Conservation (phyloP, 2,113 vertebrate species). For the Sminthopsis crassicaudata region DNA sequence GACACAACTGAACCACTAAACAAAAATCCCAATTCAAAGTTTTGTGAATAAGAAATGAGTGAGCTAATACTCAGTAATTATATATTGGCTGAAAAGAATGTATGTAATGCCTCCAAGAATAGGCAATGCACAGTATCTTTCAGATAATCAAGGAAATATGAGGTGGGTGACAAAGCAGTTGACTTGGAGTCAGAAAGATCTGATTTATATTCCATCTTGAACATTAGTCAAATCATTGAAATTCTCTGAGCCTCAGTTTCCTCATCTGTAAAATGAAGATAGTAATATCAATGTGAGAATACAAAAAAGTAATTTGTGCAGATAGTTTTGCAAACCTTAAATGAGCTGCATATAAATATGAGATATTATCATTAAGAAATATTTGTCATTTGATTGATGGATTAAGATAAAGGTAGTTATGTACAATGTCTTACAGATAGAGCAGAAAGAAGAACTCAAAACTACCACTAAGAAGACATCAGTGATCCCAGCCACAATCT, state of each 20-base stretch:
- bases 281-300: background rate
- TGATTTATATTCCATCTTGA: background rate
- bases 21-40: slow-evolving; percentile 16
- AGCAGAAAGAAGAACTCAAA: slow-evolving; percentile 32
- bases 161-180: background rate
- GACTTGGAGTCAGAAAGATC: background rate
- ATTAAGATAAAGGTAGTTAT: background rate
- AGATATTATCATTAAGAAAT: background rate
- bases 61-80: slow-evolving; percentile 6
- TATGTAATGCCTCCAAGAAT: slow-evolving; percentile 35
- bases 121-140: background rate
- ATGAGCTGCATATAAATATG: background rate
- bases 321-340: background rate
- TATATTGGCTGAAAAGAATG: slow-evolving; percentile 37
- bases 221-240: background rate
- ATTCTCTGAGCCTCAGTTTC: background rate
- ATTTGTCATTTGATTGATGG: slow-evolving; percentile 1
- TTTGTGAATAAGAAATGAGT: slow-evolving; percentile 23
- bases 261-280: background rate
- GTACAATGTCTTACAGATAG: slow-evolving; percentile 4
- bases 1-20: slow-evolving; percentile 18
- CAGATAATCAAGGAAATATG: background rate
- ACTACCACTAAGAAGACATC: background rate
- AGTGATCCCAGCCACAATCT: slow-evolving; percentile 49
- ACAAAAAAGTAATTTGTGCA: background rate